Evolutionary conservation across 2,113 vertebrate genomes (phyloP), one percentile per base, ranked within the genome.

Genomic region (Heterotis niloticus): DNA sequence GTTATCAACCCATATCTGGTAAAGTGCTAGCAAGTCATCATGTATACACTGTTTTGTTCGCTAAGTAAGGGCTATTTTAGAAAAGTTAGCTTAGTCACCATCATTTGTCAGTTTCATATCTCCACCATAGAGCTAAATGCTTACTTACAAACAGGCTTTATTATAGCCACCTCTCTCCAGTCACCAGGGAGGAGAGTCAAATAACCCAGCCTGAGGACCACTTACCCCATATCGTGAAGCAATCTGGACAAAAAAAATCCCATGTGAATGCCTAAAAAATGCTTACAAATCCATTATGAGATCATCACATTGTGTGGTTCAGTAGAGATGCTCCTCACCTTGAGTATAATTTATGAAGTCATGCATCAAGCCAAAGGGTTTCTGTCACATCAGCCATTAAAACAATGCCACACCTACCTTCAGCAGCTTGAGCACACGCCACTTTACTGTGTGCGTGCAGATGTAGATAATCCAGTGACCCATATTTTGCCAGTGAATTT

Each of bases 321-420:
- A 76, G 79, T 56, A 76, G 5, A 34, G 62, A 26, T 28, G 51
- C 28, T 67, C 71, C 78, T 73, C 78, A 59, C 64, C 69, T 79
- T 70, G 68, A 57, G 34, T 73, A 44, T 65, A 69, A 56, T 11
- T 16, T 73, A 59, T 51, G 34, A 34, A 59, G 23, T 64, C 3
- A 26, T 60, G 70, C 71, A 54, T 77, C 18, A 34, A 59, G 60
- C 51, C 54, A 78, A 71, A 76, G 52, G 74, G 78, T 76, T 72
- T 79, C 78, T 71, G 74, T 73, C 26, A 24, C 59, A 23, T 29
- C 16, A 54, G 28, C 16, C 24, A 20, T 7, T 64, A 23, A 12
- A 16, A 77, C 12, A 78, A 84, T 71, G 76, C 77, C 85, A 72
- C 59, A 91, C 81, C 64, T 90, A 93, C 91, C 91, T 94, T 93